Conservation (phyloP, 1,140 invertebrate species). For the Orchestia grillus region DNA sequence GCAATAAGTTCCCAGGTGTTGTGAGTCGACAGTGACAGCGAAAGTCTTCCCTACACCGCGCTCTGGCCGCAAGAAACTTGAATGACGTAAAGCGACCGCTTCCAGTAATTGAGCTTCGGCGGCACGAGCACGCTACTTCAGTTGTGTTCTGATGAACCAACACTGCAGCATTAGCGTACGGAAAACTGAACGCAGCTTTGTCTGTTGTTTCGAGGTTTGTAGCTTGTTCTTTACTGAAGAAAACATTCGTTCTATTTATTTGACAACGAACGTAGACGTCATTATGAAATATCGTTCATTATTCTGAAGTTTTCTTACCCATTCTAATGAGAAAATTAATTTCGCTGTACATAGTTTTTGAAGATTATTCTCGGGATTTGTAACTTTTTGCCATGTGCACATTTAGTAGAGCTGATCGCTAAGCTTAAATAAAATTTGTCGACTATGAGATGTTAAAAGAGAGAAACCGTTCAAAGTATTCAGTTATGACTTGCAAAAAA, state of each 20-base stretch:
- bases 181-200: neutral
- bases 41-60: neutral
- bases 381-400: neutral
- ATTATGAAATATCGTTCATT: neutral
- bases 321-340: too few relatives aligned
- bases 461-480: neutral
- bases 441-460: neutral
- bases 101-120: slow-evolving; percentile 14
- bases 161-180: neutral
- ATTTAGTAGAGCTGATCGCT: neutral
- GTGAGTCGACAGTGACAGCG: slow-evolving; percentile 41
- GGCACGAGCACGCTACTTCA: neutral
- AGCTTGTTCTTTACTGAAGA: neutral
- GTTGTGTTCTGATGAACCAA: neutral
- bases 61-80: slow-evolving; percentile 10
- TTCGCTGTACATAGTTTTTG: neutral
- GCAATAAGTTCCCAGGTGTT: slow-evolving; percentile 21
- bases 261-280: neutral
- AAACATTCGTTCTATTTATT: neutral
- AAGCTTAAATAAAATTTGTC: neutral
- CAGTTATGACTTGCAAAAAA: neutral
- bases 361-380: neutral
- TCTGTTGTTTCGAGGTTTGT: neutral
- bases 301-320: too few relatives aligned
- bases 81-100: slow-evolving; percentile 29